Evolutionary conservation across 2,797 vertebrate genomes (phyloP).

Genomic region (Hemitrygon akajei): DNA sequence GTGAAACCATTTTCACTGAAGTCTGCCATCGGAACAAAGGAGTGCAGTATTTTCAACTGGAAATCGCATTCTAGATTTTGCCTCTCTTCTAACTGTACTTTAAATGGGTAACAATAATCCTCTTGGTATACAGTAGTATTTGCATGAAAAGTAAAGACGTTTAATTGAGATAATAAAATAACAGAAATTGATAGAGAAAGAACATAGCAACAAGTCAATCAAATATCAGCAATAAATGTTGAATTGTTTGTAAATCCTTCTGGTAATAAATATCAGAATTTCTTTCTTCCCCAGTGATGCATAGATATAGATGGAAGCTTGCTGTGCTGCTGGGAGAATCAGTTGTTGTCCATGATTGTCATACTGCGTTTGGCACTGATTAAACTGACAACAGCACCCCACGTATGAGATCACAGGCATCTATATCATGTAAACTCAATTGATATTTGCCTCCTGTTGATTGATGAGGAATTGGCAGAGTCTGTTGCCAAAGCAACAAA

Average conservation of each 20-base stretch:
- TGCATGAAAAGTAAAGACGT: neutral
- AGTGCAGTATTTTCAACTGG: neutral
- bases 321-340: neutral
- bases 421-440: neutral
- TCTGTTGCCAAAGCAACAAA: conserved; percentile 34
- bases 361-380: neutral
- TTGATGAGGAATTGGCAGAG: conserved; percentile 24
- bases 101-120: neutral
- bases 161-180: neutral
- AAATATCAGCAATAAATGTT: neutral
- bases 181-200: neutral
- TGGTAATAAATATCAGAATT: neutral
- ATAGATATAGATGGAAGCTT: neutral
- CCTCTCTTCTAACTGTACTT: neutral
- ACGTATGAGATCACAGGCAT: neutral
- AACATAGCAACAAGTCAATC: neutral
- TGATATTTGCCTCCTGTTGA: conserved; percentile 30
- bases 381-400: conserved; percentile 8
- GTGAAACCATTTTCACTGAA: neutral
- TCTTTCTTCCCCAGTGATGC: neutral
- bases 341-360: neutral
- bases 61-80: neutral
- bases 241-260: neutral
- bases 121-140: neutral
- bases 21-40: neutral